phyloP scores from a whole-genome alignment of 2,888 invertebrate species.

The Cheiracanthium punctorium region DNA sequence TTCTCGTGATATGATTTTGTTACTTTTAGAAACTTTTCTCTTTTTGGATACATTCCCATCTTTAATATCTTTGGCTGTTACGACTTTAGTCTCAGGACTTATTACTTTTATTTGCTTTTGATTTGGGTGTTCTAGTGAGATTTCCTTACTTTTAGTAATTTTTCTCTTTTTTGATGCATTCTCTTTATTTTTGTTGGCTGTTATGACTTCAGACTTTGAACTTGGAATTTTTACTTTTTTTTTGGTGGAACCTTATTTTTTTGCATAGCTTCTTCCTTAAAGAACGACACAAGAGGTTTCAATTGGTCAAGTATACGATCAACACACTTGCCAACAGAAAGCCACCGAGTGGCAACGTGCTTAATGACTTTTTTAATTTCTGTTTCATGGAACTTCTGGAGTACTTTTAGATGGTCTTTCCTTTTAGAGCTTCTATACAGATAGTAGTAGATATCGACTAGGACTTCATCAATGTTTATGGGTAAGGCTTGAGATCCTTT shows the following conservation, averaged over 20 bases:
- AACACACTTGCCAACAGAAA: neutral
- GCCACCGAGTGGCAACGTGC: neutral
- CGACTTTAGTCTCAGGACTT: neutral
- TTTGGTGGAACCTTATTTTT: neutral
- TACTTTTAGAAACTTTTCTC: no score
- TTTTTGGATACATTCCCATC: no score
- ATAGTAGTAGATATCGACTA: no score
- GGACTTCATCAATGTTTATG: slow-evolving; percentile 1
- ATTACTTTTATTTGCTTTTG: neutral
- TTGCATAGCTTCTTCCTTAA: neutral
- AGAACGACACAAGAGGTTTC: neutral
- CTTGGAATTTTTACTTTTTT: no score
- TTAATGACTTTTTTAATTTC: neutral
- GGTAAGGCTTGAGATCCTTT: neutral
- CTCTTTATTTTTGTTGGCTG: neutral
- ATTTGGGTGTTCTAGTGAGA: neutral
- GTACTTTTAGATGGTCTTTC: no score
- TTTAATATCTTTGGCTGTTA: neutral
- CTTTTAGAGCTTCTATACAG: neutral
- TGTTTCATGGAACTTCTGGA: neutral
- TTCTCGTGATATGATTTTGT: neutral
- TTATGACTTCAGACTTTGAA: neutral
- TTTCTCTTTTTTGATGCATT: neutral
- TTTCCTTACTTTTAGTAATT: neutral
- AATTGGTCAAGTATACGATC: neutral